Evolutionary conservation across 2,113 vertebrate species (phyloP), one percentile per base, ranked within the genome.

Genomic region (Paramormyrops kingsleyae): DNA sequence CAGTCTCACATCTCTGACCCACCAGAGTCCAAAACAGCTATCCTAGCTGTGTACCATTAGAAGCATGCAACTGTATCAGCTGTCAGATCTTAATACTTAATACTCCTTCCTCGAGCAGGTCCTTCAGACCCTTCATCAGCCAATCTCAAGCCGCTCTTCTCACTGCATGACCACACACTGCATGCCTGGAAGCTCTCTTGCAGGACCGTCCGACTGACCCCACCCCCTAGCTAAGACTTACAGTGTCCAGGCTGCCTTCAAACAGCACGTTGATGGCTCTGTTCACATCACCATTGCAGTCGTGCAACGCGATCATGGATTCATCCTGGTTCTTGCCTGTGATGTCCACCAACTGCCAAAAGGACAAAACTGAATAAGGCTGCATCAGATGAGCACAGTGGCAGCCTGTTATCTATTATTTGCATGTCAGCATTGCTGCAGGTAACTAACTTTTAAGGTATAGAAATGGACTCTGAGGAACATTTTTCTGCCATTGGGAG

Each of bases 301-400:
- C 98, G 39, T 99, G 98, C 94, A 99, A 96, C 88, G 98, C 98
- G 87, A 99, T 99, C 97, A 99, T 98, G 89, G 98, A 99, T 95
- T 99, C 98, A 0, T 99, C 98, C 95, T 99, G 98, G 96, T 99
- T 98, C 96, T 99, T 99, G 94, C 98, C 98, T 87, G 98, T 99
- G 95, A 99, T 99, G 96, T 99, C 98, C 3, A 99, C 97, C 95
- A 99, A 96, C 98, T 99, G 94, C 0, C 92, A 52, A 50, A 87
- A 74, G 53, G 91, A 90, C 27, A 92, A 74, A 91, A 88, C 53
- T n/a, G 4, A 42, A 42, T 27, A 5, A 42, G 77, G 77, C 77
- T 83, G 35, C 62, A 70, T 80, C 74, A 42, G 3, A 80, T 39
- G 5, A 39, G 35, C 4, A 17, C 12, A 80, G 2, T 7, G 15